phyloP scores from a whole-genome alignment of 2,888 invertebrate genomes.

The Rotaria sp. region DNA sequence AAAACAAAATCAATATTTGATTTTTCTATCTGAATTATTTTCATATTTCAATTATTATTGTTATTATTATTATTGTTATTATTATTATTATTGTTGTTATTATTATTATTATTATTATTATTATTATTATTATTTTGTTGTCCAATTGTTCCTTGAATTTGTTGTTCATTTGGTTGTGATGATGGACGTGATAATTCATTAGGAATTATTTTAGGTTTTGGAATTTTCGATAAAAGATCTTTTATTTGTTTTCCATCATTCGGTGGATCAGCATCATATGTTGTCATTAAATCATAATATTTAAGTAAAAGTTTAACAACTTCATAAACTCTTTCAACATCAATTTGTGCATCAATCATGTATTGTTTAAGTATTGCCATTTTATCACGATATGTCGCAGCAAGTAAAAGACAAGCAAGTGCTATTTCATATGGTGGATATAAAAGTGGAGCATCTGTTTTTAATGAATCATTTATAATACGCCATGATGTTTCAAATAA shows the following conservation, averaged over 20 bases:
- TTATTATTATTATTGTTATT: no score
- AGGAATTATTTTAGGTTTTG: constrained; percentile 30
- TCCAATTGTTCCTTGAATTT: neutral
- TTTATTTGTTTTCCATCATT: constrained; percentile 35
- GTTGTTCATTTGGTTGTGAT: constrained; percentile 9
- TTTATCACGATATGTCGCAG: constrained; percentile 17
- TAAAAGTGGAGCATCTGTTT: constrained; percentile 87
- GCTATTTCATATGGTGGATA: constrained; percentile 91
- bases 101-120: neutral
- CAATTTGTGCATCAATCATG: constrained; percentile 20
- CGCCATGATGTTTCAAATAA: constrained; percentile 71
- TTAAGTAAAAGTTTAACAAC: constrained; percentile 22
- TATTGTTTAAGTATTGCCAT: neutral
- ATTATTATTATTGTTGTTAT: no score
- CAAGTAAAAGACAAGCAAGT: constrained; percentile 44
- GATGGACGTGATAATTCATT: neutral
- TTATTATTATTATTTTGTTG: constrained; percentile 3
- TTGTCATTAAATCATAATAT: constrained; percentile 8
- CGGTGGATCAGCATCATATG: neutral
- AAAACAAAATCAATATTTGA: neutral
- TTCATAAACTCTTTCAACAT: constrained; percentile 13
- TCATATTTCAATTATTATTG: neutral
- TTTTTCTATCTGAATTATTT: neutral
- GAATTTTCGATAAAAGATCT: constrained; percentile 35
- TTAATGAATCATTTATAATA: constrained; percentile 88